Percentiles rank a stretch among this genome's conserved stretches.
Evolutionary conservation across 2,888 invertebrate genomes (phyloP).

Genomic region (Drosophila bunnanda): DNA sequence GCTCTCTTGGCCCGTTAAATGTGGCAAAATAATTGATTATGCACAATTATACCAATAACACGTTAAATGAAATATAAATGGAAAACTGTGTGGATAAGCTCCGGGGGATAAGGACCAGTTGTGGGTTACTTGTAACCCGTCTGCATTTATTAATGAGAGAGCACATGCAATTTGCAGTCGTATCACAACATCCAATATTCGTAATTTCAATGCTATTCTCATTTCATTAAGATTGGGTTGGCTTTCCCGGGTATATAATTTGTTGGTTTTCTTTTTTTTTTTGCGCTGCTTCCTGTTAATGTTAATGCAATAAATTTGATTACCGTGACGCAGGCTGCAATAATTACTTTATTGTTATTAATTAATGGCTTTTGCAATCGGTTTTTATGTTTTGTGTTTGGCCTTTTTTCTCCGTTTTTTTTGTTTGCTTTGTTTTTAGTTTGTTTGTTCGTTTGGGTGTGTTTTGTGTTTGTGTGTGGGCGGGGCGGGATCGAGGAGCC

Average conservation of each 20-base stretch:
- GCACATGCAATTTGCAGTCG: constrained; percentile 52
- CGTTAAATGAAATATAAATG: constrained; percentile 58
- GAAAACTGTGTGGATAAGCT: constrained; percentile 21
- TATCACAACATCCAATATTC: constrained; percentile 78
- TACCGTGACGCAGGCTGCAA: constrained; percentile 35
- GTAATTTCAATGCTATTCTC: constrained; percentile 56
- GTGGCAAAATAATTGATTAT: constrained; percentile 79
- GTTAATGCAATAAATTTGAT: constrained; percentile 44
- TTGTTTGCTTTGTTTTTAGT: constrained; percentile 6
- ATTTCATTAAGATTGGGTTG: constrained; percentile 32
- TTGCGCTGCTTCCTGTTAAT: constrained; percentile 37
- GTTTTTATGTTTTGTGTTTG: constrained; percentile 52
- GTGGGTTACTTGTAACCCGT: background rate
- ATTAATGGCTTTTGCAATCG: constrained; percentile 45
- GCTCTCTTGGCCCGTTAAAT: constrained; percentile 62
- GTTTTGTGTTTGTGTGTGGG: constrained; percentile 38
- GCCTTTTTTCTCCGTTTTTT: constrained; percentile 31
- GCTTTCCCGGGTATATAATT: constrained; percentile 19
- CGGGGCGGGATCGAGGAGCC: constrained; percentile 48
- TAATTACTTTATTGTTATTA: constrained; percentile 38
- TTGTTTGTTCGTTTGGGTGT: constrained; percentile 21
- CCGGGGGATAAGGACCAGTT: background rate
- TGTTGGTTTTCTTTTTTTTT: background rate
- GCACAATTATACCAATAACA: constrained; percentile 69
- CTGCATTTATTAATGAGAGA: constrained; percentile 12